Conservation (phyloP, 2,888 invertebrate genomes). For the Germaria angustata region DNA sequence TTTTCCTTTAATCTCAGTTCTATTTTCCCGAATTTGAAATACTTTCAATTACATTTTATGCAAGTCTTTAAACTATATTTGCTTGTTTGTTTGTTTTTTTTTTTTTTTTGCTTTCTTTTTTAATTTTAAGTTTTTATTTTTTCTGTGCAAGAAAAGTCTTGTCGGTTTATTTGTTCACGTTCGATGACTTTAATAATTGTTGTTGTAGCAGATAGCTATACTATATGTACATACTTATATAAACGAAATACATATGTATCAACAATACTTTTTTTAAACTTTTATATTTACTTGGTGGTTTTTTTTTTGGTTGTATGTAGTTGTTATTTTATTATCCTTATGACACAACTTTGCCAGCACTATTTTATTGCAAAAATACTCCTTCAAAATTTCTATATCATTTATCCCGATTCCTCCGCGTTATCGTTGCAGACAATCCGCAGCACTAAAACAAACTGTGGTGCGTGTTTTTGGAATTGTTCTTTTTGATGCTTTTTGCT, state of each 20-base stretch:
- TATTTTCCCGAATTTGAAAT: background rate
- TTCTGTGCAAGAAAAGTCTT: constrained; percentile 1
- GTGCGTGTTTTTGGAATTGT: constrained; percentile 54
- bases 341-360: constrained; percentile 4
- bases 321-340: background rate
- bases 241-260: background rate
- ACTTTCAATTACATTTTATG: constrained; percentile 8
- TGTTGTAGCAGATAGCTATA: constrained; percentile 3
- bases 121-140: background rate
- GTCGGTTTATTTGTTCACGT: background rate
- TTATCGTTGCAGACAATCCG: constrained; percentile 50
- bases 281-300: background rate
- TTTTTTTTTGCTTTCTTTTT: background rate
- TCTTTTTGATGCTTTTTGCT: constrained; percentile 47
- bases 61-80: constrained; percentile 16
- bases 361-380: constrained; percentile 30
- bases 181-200: constrained; percentile 22
- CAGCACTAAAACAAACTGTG: constrained; percentile 58
- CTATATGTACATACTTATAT: background rate
- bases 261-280: background rate
- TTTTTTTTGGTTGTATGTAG: no score
- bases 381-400: background rate
- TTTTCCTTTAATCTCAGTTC: background rate
- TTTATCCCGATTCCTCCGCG: constrained; percentile 42
- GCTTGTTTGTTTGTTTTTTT: background rate